These are phyloP conservation scores for Potamarius usumacintae DNA, from an alignment of 2,113 vertebrate genomes.

Conservation along the genomic window DNA sequence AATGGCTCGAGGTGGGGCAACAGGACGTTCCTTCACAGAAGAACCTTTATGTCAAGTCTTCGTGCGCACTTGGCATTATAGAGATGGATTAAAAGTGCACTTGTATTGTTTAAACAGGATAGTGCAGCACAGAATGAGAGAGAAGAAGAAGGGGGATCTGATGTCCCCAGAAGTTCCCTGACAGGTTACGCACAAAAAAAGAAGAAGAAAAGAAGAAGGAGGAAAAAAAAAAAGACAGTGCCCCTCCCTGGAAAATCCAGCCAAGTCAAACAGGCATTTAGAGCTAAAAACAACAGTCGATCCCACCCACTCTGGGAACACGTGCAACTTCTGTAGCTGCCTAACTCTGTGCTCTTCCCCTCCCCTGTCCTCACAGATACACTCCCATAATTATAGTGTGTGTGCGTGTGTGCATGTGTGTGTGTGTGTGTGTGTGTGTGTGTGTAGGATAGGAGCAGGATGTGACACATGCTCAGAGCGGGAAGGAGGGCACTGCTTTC, in stretches of 20 bases:
- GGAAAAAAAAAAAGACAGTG: slow-evolving; percentile 46
- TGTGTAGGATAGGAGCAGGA: slow-evolving; percentile 76
- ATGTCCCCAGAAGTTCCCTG: slow-evolving; percentile 74
- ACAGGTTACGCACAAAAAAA: slow-evolving; percentile 72
- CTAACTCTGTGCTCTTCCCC: slow-evolving; percentile 63
- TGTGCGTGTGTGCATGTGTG: slow-evolving; percentile 12
- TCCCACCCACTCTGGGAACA: slow-evolving; percentile 74
- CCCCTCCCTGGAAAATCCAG: slow-evolving; percentile 76
- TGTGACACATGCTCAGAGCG: slow-evolving; percentile 78
- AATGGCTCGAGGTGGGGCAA: background rate
- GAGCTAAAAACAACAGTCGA: slow-evolving; percentile 75
- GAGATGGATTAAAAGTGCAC: background rate
- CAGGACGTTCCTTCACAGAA: slow-evolving; percentile 1
- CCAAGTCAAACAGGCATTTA: slow-evolving; percentile 78
- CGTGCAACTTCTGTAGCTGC: slow-evolving; percentile 67
- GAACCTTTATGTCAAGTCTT: background rate
- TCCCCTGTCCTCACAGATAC: slow-evolving; percentile 61
- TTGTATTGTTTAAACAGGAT: slow-evolving; percentile 10
- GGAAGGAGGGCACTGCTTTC: slow-evolving; percentile 73
- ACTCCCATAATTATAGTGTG: slow-evolving; percentile 76
- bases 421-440: slow-evolving; percentile 37
- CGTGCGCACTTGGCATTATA: background rate
- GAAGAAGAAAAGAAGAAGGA: background rate
- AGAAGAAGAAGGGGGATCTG: slow-evolving; percentile 54
- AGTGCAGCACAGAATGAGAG: background rate